Conservation (phyloP, 2,888 invertebrate species). For the Linyphia triangularis region DNA sequence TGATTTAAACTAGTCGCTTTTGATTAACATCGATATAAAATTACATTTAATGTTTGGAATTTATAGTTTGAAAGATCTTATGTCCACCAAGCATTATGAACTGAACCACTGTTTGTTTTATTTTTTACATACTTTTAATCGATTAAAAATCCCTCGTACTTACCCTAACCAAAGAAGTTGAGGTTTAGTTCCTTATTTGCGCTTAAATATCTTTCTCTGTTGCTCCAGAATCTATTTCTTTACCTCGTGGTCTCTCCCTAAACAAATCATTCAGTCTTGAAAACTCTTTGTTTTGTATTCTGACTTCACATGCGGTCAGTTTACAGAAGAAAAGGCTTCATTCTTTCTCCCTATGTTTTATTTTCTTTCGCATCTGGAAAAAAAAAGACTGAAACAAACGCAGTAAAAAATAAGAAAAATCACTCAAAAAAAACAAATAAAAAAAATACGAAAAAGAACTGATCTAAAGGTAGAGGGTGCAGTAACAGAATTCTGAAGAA, state of each 20-base stretch:
- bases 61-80: too few relatives aligned
- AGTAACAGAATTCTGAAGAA: constrained; percentile 31
- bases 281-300: constrained; percentile 51
- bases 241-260: neutral
- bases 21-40: too few relatives aligned
- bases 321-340: constrained; percentile 14
- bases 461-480: neutral
- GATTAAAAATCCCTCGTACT: too few relatives aligned
- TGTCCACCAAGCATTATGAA: too few relatives aligned
- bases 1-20: too few relatives aligned
- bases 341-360: neutral
- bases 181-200: neutral
- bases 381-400: neutral
- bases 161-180: neutral
- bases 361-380: neutral
- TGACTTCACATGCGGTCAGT: constrained; percentile 43
- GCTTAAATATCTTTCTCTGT: neutral
- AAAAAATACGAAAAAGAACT: neutral
- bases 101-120: too few relatives aligned
- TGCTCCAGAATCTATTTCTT: neutral
- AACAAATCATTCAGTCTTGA: constrained; percentile 49
- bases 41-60: too few relatives aligned
- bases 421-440: neutral
- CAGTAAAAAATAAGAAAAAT: neutral
- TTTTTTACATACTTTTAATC: too few relatives aligned